Evolutionary conservation across 2,888 invertebrate species (phyloP), one percentile per base, ranked within the genome.

Genomic region (Eupelmus urozonus): DNA sequence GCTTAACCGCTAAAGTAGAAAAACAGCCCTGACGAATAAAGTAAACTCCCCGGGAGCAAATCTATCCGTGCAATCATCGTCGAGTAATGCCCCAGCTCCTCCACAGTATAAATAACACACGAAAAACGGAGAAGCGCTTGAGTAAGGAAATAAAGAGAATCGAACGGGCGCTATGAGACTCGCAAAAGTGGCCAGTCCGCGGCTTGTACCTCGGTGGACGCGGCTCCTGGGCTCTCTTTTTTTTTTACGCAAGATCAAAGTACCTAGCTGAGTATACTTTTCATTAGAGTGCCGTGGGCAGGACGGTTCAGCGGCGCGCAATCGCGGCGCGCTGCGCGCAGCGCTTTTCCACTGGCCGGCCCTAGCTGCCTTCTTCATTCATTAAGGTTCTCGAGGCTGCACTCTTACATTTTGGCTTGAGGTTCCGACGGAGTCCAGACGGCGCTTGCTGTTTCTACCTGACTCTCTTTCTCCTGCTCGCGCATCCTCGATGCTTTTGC

Each of bases 201-300:
- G 20, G 18, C 25, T 34, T 13, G 45, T 2, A 45, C 25, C 23
- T 27, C 40, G 23, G 62, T 11, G 67, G 63, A 70, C 66, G 65
- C 18, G 18, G 65, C 40, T 76, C 51, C 55, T 49, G 16, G 20
- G 18, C 59, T 60, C 29, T 34, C 60, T 65, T 34, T 40, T 59
- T 62, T 65, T 81, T 82, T 83, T 82, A 81, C 80, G 79, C 79
- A 82, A 85, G 86, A 87, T 87, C 85, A 87, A 87, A 87, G 87
- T 82, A 78, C 51, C 60, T 79, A 81, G 83, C 83, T 81, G 81
- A 84, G 84, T 84, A 84, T 83, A 82, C 84, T 83, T 85, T 87
- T 86, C 86, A 85, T 87, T 85, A 84, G 83, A 83, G 82, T 80
- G 80, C 83, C 83, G 51, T n/a, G 34, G 9, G 34, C 3, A 34